phyloP scores from a whole-genome alignment of 2,888 invertebrate species.

The Ennomos fuscantarius region DNA sequence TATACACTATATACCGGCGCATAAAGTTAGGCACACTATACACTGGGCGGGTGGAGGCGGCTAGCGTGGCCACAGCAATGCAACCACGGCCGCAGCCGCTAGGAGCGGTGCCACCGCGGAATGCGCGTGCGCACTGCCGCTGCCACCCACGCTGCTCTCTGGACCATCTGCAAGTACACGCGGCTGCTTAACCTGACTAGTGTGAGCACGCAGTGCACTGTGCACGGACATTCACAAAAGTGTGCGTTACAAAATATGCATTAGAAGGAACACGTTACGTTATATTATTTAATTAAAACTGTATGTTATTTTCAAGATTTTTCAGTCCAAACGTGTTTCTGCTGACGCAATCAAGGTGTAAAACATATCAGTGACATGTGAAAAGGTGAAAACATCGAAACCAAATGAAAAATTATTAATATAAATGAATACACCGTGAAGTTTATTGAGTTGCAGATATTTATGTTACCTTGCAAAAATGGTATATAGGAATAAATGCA shows the following conservation, averaged over 20 bases:
- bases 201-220: constrained; percentile 28
- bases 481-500: constrained; percentile 1
- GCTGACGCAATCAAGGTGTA: constrained; percentile 7
- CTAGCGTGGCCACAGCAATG: constrained; percentile 32
- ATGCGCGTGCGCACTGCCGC: constrained; percentile 46
- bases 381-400: constrained; percentile 37
- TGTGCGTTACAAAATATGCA: background rate
- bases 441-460: constrained; percentile 24
- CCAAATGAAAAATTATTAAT: constrained; percentile 37
- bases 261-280: constrained; percentile 8
- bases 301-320: background rate
- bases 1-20: constrained; percentile 77
- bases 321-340: constrained; percentile 3
- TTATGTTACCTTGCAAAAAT: background rate
- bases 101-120: constrained; percentile 31
- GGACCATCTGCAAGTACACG: constrained; percentile 49
- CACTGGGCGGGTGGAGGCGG: constrained; percentile 35
- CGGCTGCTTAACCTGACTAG: constrained; percentile 40
- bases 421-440: constrained; percentile 38
- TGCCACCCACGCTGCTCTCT: constrained; percentile 51
- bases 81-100: constrained; percentile 43
- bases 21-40: constrained; percentile 67
- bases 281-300: background rate
- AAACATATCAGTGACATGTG: constrained; percentile 32
- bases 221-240: constrained; percentile 23